These are phyloP conservation scores for Microctenopoma steveboyesi DNA, from an alignment of 2,797 vertebrate species.

Conservation along the genomic window DNA sequence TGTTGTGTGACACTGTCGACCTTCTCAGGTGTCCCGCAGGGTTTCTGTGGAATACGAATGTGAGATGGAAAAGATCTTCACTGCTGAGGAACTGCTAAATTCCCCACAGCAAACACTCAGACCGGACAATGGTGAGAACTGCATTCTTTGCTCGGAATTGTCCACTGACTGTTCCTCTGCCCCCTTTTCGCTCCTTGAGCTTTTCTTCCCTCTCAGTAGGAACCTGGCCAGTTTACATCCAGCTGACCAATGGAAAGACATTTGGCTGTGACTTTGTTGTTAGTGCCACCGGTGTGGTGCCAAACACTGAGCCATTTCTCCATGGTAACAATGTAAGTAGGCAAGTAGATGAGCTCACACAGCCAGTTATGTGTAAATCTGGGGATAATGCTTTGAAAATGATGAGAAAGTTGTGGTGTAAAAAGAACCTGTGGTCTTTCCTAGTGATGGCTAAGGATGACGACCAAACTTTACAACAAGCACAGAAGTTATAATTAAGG, in stretches of 20 bases:
- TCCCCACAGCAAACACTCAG: slow-evolving; percentile 66
- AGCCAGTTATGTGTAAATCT: background rate
- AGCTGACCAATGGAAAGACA: slow-evolving; percentile 90
- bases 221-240: slow-evolving; percentile 90
- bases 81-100: slow-evolving; percentile 82
- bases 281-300: slow-evolving; percentile 93
- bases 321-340: slow-evolving; percentile 89
- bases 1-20: background rate
- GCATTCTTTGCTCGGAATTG: background rate
- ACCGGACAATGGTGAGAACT: slow-evolving; percentile 72
- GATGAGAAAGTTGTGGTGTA: background rate
- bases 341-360: background rate
- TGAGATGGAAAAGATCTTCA: slow-evolving; percentile 88
- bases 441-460: background rate
- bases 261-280: slow-evolving; percentile 94
- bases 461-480: background rate
- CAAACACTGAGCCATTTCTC: slow-evolving; percentile 90
- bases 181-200: background rate
- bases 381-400: background rate
- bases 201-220: slow-evolving; percentile 65
- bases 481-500: too few species aligned
- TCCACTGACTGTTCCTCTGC: background rate
- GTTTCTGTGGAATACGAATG: slow-evolving; percentile 90
- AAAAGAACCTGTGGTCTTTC: background rate
- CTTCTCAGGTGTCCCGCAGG: slow-evolving; percentile 84